phyloP scores from a whole-genome alignment of 2,797 vertebrate genomes.

The Distichodus sexfasciatus region DNA sequence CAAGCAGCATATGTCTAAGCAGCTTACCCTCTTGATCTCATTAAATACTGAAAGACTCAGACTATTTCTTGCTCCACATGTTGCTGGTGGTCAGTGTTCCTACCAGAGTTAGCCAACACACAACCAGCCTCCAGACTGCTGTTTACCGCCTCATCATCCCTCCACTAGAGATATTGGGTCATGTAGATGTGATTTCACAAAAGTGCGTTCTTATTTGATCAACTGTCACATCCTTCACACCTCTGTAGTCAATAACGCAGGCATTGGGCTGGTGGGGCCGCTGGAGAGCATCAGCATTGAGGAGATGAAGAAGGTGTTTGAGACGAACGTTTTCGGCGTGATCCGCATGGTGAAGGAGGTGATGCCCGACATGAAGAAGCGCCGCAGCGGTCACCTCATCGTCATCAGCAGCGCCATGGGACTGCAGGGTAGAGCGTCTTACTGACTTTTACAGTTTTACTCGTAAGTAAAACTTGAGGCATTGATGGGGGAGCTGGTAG shows the following conservation, averaged over 20 bases:
- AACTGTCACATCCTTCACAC: not conserved
- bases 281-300: constrained; percentile 77
- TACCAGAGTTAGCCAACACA: too few species aligned
- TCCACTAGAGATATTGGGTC: too few species aligned
- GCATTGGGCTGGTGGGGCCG: constrained; percentile 78
- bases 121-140: too few species aligned
- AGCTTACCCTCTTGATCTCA: too few species aligned
- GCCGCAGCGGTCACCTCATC: constrained; percentile 70
- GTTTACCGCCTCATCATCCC: too few species aligned
- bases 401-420: constrained; percentile 80
- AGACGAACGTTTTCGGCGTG: constrained; percentile 81
- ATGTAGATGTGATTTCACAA: too few species aligned
- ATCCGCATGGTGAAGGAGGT: constrained; percentile 81
- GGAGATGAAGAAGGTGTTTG: constrained; percentile 77
- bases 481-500: not conserved
- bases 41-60: too few species aligned
- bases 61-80: too few species aligned
- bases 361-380: constrained; percentile 82
- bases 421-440: not conserved
- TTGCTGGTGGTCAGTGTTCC: too few species aligned
- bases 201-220: not conserved
- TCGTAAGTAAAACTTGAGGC: too few species aligned
- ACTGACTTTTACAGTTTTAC: not conserved
- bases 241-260: constrained; percentile 80
- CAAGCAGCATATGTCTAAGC: too few species aligned